Evolutionary conservation across 2,888 invertebrate species (phyloP).

Genomic region (Hypolimnas misippus): DNA sequence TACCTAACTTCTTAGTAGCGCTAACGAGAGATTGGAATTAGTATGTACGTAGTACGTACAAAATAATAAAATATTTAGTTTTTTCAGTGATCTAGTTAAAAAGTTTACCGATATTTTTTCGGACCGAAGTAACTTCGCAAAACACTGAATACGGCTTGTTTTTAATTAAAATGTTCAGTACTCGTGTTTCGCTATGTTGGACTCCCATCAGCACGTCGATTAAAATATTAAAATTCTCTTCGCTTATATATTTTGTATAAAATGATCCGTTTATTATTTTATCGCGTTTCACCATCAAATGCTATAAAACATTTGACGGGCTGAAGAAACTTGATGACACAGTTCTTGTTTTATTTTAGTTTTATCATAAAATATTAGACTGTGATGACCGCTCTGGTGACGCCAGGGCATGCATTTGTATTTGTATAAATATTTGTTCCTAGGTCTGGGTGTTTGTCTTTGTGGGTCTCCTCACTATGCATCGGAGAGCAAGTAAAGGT

Average conservation of each 20-base stretch:
- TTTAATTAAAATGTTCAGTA: slow-evolving; percentile 11
- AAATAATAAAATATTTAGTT: background rate
- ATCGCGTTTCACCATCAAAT: background rate
- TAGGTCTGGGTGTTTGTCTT: no score
- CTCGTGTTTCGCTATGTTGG: slow-evolving; percentile 18
- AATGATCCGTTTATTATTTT: background rate
- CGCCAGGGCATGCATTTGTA: no score
- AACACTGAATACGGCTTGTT: background rate
- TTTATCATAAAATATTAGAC: no score
- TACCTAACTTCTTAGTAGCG: no score
- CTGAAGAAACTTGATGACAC: no score
- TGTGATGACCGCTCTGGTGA: no score
- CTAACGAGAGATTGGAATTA: no score
- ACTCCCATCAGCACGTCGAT: slow-evolving; percentile 15
- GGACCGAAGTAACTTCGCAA: background rate
- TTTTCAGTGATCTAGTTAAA: background rate
- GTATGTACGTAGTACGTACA: background rate
- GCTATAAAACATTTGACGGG: no score
- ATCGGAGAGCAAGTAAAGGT: no score
- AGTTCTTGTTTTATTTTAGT: no score
- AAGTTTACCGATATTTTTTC: background rate
- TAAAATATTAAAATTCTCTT: background rate
- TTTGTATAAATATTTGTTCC: no score
- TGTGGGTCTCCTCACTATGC: no score
- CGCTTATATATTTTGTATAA: background rate